These are phyloP conservation scores for Machaerirhynchus nigripectus DNA, from an alignment of 2,113 vertebrate genomes.

Conservation along the genomic window DNA sequence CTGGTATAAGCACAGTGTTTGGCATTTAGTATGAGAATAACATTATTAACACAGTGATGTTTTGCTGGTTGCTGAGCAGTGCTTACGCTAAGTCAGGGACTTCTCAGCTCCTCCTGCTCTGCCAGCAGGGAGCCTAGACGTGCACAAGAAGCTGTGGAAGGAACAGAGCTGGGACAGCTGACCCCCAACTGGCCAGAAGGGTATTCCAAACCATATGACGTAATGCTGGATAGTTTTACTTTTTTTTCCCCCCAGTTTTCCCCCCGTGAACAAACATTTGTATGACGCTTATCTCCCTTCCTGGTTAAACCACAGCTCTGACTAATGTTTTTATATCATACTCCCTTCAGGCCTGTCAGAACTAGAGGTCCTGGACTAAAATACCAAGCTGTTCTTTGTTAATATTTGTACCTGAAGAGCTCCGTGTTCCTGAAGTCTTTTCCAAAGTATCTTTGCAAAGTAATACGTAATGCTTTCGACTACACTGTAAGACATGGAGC, in stretches of 20 bases:
- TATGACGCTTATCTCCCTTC: neutral
- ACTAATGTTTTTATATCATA: neutral
- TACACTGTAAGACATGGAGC: neutral
- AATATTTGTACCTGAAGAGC: neutral
- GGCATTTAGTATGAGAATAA: neutral
- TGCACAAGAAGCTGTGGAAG: neutral
- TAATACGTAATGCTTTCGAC: neutral
- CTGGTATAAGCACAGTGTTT: neutral
- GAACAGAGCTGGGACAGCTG: neutral
- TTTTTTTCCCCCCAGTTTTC: rapidly evolving
- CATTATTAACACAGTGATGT: neutral
- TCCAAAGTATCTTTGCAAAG: neutral
- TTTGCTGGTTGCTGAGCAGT: neutral
- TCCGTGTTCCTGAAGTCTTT: neutral
- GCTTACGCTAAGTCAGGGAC: neutral
- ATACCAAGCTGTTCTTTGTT: neutral
- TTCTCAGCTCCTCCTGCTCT: neutral
- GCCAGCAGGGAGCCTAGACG: neutral
- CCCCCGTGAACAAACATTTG: neutral
- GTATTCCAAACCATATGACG: neutral
- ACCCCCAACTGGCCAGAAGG: neutral
- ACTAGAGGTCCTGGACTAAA: neutral
- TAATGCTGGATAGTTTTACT: neutral
- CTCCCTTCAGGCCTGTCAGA: neutral
- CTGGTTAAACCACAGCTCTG: neutral